A percentile compares a stretch with the other conserved stretches of the same genome.
Evolutionary conservation across 2,888 invertebrate genomes (phyloP).

Genomic region (Brachyopa scutellaris): DNA sequence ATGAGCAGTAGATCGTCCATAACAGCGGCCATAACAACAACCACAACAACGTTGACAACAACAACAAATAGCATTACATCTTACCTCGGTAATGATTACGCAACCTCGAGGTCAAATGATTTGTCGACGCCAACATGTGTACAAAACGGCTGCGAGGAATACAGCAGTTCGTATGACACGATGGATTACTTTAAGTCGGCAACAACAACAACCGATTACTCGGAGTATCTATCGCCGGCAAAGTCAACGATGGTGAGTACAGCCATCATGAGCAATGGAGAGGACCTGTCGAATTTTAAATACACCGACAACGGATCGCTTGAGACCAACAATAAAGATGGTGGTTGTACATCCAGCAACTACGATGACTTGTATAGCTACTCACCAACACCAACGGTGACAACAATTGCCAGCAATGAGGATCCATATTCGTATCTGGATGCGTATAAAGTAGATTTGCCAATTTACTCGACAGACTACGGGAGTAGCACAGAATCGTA

Average conservation of each 20-base stretch:
- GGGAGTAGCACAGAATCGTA: slow-evolving; percentile 44
- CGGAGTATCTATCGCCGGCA: slow-evolving; percentile 45
- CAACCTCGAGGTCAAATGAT: not conserved
- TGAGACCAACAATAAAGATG: slow-evolving; percentile 12
- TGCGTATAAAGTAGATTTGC: slow-evolving; percentile 64
- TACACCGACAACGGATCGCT: slow-evolving; percentile 31
- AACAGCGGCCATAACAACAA: slow-evolving; percentile 24
- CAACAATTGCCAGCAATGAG: slow-evolving; percentile 59
- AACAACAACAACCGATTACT: slow-evolving; percentile 60
- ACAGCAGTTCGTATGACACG: slow-evolving; percentile 37
- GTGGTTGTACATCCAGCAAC: not conserved
- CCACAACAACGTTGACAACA: slow-evolving; percentile 34
- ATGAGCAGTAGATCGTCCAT: slow-evolving; percentile 11
- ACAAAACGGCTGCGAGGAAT: slow-evolving; percentile 33
- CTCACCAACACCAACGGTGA: slow-evolving; percentile 60
- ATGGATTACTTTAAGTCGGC: slow-evolving; percentile 48
- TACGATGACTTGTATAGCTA: slow-evolving; percentile 52
- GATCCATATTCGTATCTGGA: slow-evolving; percentile 58
- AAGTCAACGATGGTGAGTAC: slow-evolving; percentile 44
- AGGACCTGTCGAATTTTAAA: slow-evolving; percentile 20
- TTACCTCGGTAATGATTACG: slow-evolving; percentile 28
- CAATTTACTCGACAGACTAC: slow-evolving; percentile 42
- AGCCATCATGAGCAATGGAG: slow-evolving; percentile 16
- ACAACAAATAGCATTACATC: slow-evolving; percentile 32
- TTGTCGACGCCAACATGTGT: slow-evolving; percentile 43